A percentile compares a stretch with the other conserved stretches of the same genome.
These are phyloP conservation scores for Emmelina monodactyla DNA, from an alignment of 2,888 invertebrate genomes.

Conservation along the genomic window DNA sequence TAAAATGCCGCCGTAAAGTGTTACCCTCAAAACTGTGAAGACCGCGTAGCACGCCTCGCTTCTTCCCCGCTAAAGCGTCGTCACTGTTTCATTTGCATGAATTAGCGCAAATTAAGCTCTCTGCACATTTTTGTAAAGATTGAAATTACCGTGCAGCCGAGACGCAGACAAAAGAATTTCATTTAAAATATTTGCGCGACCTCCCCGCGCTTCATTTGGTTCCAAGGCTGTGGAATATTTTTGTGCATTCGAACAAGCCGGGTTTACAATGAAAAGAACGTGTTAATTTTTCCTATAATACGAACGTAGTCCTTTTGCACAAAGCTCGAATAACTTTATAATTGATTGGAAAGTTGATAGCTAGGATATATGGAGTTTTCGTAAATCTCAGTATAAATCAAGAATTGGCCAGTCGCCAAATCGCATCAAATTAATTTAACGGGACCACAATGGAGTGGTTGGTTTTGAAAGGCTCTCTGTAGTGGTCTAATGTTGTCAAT, in stretches of 20 bases:
- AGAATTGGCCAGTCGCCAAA: neutral
- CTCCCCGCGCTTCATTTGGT: conserved; percentile 1
- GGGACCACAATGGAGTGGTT: neutral
- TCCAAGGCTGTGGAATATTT: neutral
- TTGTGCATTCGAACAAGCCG: too few species aligned
- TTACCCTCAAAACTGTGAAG: too few species aligned
- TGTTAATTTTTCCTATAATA: too few species aligned
- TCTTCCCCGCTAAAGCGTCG: too few species aligned
- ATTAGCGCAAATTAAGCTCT: conserved; percentile 26
- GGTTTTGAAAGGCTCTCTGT: neutral
- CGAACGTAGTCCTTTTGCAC: too few species aligned
- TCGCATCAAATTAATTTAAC: neutral
- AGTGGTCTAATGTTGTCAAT: too few species aligned
- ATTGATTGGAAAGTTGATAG: too few species aligned
- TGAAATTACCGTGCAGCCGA: conserved; percentile 22
- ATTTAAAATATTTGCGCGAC: conserved; percentile 28
- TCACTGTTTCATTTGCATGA: conserved; percentile 25
- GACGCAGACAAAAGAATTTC: conserved; percentile 26
- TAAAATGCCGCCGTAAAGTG: too few species aligned
- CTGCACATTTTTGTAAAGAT: conserved; percentile 22
- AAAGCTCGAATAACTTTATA: too few species aligned
- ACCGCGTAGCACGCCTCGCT: too few species aligned
- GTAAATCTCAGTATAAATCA: neutral
- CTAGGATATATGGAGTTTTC: too few species aligned
- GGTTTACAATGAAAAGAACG: too few species aligned